Evolutionary conservation across 2,888 invertebrate genomes (phyloP), one percentile per base, ranked within the genome.

Genomic region (Sinelater perroti): DNA sequence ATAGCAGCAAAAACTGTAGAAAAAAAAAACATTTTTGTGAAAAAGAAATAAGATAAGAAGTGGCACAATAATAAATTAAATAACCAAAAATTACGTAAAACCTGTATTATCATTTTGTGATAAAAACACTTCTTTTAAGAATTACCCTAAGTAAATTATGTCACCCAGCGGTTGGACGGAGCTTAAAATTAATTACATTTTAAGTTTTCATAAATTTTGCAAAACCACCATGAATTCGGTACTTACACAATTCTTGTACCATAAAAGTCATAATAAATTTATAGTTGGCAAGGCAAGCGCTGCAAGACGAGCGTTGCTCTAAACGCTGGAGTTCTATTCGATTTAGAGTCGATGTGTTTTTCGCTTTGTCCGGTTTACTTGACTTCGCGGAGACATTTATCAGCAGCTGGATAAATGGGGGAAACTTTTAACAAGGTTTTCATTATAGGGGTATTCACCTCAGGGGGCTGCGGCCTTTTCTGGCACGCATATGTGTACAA

Each of bases 391-490:
- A 70, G 72, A 73, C 72, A 73, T 74, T 75, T 72, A 73, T 73
- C 73, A 71, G 67, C 61, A 54, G 56, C 55, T 67, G 66, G 72
- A 73, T 73, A 72, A 75, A 73, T 71, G 72, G 67, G 58, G 68
- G 64, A 72, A 76, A 76, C 70, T 76, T 76, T 73, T 72, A 73
- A 74, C 72, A 74, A 72, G 72, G 70, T 75, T 75, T 75, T 75
- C 72, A 75, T 75, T 74, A 74, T 68, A 30, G 62, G 38, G 18
- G 53, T 63, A 61, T 66, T 67, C 69, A 69, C 70, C 71, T 69
- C 61, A 13, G 20, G 11, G 33, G 8, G 10, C 44, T 4, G 44
- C 18, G 30, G 18, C 17, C n/a, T 7, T 44, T 13, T 44, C 26
- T 42, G 18, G 10, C 7, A 3, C 10, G 38, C 7, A 11, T 28